A percentile compares a stretch with the other conserved stretches of the same genome.
These are phyloP conservation scores for Pemphigus obesinymphae DNA, from an alignment of 1,140 invertebrate species.

Conservation along the genomic window DNA sequence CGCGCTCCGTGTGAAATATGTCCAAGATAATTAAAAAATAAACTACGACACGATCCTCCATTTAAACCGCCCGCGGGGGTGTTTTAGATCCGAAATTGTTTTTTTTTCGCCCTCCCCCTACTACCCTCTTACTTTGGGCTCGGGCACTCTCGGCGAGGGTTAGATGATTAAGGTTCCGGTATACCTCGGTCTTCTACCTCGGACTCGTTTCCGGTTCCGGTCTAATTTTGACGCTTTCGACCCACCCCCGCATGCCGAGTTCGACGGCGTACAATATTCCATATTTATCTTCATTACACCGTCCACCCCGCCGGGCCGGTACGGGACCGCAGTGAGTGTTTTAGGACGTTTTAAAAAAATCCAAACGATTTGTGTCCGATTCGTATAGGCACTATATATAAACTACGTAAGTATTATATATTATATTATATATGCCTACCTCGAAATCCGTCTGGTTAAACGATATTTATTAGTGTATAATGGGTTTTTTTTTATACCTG, in stretches of 20 bases:
- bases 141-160: background rate
- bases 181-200: slow-evolving; percentile 11
- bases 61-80: slow-evolving; percentile 2
- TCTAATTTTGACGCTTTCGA: slow-evolving; percentile 36
- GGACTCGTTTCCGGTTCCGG: slow-evolving; percentile 31
- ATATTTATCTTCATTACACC: slow-evolving; percentile 36
- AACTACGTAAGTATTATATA: too few relatives aligned
- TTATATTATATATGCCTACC: too few relatives aligned
- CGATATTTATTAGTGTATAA: slow-evolving; percentile 20
- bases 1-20: background rate
- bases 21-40: slow-evolving; percentile 32
- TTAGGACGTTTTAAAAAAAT: slow-evolving; percentile 9
- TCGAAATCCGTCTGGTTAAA: background rate
- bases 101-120: background rate
- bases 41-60: slow-evolving; percentile 2
- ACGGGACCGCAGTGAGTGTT: background rate
- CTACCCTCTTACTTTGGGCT: too few relatives aligned
- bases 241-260: background rate
- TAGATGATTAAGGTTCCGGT: slow-evolving; percentile 14
- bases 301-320: too few relatives aligned
- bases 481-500: too few relatives aligned
- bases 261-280: background rate
- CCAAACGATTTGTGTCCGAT: background rate
- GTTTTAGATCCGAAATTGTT: slow-evolving; percentile 20
- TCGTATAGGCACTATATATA: too few relatives aligned